Conservation (phyloP, 2,113 vertebrate species). For the Taurulus bubalis region DNA sequence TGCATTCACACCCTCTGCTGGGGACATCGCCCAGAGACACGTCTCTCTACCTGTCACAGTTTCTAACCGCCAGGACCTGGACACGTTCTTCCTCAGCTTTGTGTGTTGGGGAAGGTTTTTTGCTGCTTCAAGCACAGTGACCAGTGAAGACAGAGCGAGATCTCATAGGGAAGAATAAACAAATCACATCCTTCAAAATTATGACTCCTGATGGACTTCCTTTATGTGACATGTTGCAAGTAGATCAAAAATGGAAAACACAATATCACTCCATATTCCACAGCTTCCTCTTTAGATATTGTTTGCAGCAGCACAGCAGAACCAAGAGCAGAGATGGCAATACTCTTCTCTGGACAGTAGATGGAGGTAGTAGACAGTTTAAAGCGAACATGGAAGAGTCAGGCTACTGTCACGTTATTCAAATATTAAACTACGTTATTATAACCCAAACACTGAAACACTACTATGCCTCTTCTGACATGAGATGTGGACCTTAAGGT, state of each 20-base stretch:
- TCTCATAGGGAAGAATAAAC: background rate
- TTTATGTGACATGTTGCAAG: background rate
- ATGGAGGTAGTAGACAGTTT: constrained; percentile 33
- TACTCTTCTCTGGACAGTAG: constrained; percentile 51
- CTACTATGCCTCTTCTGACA: too few species aligned
- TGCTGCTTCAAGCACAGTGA: background rate
- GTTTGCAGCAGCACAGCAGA: background rate
- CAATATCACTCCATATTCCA: background rate
- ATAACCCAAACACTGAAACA: background rate
- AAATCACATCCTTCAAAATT: background rate
- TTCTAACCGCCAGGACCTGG: background rate
- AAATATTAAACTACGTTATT: background rate
- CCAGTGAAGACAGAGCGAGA: background rate
- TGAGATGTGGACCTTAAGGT: too few species aligned
- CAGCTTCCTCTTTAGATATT: background rate
- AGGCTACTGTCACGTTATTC: background rate
- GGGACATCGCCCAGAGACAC: background rate
- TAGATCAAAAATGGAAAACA: background rate
- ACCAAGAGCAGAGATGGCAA: background rate
- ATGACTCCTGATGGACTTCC: background rate
- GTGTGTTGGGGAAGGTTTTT: background rate
- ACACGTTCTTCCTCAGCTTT: background rate
- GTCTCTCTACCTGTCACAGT: constrained; percentile 13
- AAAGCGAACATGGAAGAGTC: background rate
- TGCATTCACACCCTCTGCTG: constrained; percentile 18